Conservation (phyloP, 1,140 invertebrate genomes). For the Micrasema longulum region DNA sequence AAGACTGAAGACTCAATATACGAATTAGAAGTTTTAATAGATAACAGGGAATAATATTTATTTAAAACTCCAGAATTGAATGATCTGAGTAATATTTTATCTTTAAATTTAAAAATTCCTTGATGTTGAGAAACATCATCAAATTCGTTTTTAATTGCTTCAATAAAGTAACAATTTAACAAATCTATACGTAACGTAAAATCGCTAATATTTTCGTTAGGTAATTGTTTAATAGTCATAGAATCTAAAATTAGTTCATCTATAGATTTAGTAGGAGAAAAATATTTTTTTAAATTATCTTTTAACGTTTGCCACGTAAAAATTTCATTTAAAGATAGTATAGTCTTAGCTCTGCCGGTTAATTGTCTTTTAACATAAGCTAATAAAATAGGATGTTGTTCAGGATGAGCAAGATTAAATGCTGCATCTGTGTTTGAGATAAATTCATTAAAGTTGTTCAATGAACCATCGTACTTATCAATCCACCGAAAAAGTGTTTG, state of each 20-base stretch:
- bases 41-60: background rate
- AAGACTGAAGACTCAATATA: background rate
- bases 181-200: background rate
- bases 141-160: slow-evolving; percentile 1
- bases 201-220: background rate
- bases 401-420: background rate
- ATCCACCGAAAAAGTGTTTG: background rate
- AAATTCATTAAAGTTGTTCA: background rate
- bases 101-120: slow-evolving; percentile 1
- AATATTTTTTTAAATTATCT: slow-evolving; percentile 1
- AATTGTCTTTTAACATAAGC: background rate
- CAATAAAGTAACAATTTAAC: background rate
- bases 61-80: background rate
- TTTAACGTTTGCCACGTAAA: background rate
- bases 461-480: background rate
- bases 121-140: background rate
- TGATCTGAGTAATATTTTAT: background rate
- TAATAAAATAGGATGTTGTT: background rate
- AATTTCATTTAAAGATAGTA: background rate
- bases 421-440: background rate
- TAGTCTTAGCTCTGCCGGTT: background rate
- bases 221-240: background rate
- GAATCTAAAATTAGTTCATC: background rate
- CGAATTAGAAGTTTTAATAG: background rate
- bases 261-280: slow-evolving; percentile 1